Evolutionary conservation across 2,888 invertebrate genomes (phyloP), one percentile per base, ranked within the genome.

Genomic region (Mamestra brassicae): DNA sequence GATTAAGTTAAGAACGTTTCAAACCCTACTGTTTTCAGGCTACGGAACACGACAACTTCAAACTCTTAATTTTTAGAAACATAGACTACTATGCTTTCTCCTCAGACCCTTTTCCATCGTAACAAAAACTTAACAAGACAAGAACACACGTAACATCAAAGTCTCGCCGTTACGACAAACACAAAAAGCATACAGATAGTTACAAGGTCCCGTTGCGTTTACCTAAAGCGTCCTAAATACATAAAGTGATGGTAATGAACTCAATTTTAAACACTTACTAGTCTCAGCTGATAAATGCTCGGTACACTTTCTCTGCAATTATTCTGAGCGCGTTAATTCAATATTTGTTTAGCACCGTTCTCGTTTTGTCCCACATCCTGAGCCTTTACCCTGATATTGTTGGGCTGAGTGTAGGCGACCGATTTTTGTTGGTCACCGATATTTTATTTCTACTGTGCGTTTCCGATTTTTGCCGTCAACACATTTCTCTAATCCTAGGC

Each of bases 241-340:
- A 87, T 87, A 87, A 81, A 83, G 80, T 83, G 78, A 76, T 78
- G 83, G 78, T 87, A 87, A 87, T 84, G 84, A 87, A 87, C 87
- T 81, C 72, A 79, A 80, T 86, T 83, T 83, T 83, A 82, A 85
- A 81, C 86, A 87, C 80, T 87, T 75, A 81, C 85, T 80, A 85
- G 86, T 79, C 77, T 72, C 83, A 85, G 83, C 86, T 82, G 76
- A 76, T 86, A 86, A 89, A 88, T 87, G 80, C 76, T 82, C 70
- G 76, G 78, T 81, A 85, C 87, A 85, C 96, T 96, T 96, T 96
- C 96, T 93, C 95, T 87, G 88, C 93, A 94, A 94, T 95, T 94
- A 95, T 95, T 95, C 94, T 83, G 93, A 89, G 87, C 93, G 90
- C 93, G 95, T 94, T 95, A 94, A 93, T 94, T 95, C 94, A 96